Base-by-base conservation (phyloP, 1,140 invertebrate genomes). In the Penaeus japonicus region DNA sequence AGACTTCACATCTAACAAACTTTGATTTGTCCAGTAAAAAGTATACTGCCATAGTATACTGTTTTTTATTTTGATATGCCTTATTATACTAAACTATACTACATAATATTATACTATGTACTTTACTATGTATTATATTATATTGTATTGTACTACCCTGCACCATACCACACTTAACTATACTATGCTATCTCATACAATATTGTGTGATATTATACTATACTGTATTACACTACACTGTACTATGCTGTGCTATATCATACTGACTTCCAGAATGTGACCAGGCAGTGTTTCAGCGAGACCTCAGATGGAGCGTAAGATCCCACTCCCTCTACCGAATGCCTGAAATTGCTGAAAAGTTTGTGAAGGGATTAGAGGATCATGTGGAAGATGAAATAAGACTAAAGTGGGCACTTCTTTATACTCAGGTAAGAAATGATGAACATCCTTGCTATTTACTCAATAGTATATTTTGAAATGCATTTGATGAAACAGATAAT, bases 371-470 rank as follows among this genome's bases (percentile, higher is more conserved):
- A 47, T 59, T 90, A 30, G 89, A 90, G 22, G 65, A 85, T n/a
- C 86, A 89, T 35, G 24, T 88, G 27, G 62, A 88, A 17, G 53
- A 82, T 30, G 47, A 78, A 57, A 12, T 53, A 17, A 54, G 59
- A 20, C 78, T 90, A 22, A 87, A 87, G 54, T 90, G 85, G 89
- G 54, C 89, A 24, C 24, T 90, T 22, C 85, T 87, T 18, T 90
- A 87, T 32, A 87, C 89, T 39, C 89, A 90, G 89, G 89, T 87
- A 65, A 12, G 12, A 62, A 55, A 30, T 27, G 32, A 54, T 17
- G 5, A 39, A 15, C 18, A 85, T 32, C 24, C 18, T 4, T 15
- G 10, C 15, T 12, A 47, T 7, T 12, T 47, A 15, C 47, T 47
- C 15, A 0, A 47, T 47, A 12, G 35, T 39, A 4, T 39, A 2